Conservation (phyloP, 2,797 vertebrate genomes). For the Pseudomugil gertrudae region DNA sequence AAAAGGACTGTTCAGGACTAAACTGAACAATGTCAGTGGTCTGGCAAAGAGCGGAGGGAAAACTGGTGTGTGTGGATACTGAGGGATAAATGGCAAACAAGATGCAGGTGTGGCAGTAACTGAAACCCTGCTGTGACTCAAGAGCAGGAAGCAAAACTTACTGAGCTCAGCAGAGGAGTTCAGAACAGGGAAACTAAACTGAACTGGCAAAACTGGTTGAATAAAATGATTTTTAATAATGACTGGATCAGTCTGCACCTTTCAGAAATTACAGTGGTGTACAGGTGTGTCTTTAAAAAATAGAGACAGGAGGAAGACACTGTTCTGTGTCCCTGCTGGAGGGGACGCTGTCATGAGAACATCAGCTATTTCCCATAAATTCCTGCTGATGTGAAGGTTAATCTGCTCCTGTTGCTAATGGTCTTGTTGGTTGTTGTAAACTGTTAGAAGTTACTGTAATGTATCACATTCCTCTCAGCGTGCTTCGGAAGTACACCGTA, state of each 20-base stretch:
- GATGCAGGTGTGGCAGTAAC: slow-evolving; percentile 1
- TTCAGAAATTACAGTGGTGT: no score
- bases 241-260: no score
- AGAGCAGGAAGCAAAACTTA: not conserved
- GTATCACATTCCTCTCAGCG: slow-evolving; percentile 36
- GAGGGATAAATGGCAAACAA: not conserved
- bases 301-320: no score
- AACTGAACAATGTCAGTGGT: not conserved
- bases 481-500: slow-evolving; percentile 5
- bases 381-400: not conserved
- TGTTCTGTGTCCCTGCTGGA: no score
- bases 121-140: not conserved
- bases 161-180: not conserved
- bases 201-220: not conserved
- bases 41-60: not conserved
- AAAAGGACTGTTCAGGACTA: not conserved
- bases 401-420: not conserved
- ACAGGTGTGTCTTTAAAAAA: no score
- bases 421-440: not conserved
- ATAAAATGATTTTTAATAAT: not conserved
- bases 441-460: slow-evolving; percentile 31
- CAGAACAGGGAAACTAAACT: not conserved
- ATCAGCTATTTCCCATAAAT: not conserved
- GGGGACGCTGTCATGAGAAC: no score
- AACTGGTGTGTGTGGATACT: not conserved